phyloP scores from a whole-genome alignment of 2,113 vertebrate genomes.

The Gorilla gorilla region DNA sequence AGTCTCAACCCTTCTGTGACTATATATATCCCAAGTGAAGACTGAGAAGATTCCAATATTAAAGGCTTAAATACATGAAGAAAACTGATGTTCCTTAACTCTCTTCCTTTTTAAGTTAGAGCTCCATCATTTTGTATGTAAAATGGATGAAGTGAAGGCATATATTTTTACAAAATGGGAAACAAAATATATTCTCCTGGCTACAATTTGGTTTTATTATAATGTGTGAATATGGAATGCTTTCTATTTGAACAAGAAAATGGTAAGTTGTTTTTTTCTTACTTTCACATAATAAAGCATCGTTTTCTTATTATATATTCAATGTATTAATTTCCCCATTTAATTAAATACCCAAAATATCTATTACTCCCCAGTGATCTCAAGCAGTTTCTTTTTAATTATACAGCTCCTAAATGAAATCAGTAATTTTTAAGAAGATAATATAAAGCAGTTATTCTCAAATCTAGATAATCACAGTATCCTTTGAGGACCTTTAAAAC shows the following conservation, averaged over 20 bases:
- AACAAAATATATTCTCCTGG: neutral
- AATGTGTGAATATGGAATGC: neutral
- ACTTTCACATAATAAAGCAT: neutral
- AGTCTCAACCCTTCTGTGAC: neutral
- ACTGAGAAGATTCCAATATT: neutral
- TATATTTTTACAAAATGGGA: neutral
- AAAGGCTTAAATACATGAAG: neutral
- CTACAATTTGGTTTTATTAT: neutral
- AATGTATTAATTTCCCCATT: neutral
- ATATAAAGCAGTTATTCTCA: neutral
- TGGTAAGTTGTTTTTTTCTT: neutral
- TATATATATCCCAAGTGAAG: neutral
- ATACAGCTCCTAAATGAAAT: neutral
- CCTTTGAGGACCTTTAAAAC: neutral
- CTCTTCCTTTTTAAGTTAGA: neutral
- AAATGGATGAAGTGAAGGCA: neutral
- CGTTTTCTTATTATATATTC: neutral
- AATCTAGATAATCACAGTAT: neutral
- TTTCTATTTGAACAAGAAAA: neutral
- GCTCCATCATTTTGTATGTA: neutral
- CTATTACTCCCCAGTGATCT: neutral
- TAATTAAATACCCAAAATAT: neutral
- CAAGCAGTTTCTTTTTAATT: constrained; percentile 3
- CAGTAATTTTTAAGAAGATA: neutral
- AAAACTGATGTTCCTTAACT: neutral